Evolutionary conservation across 2,113 vertebrate genomes (phyloP).

Genomic region (Pollachius pollachius): DNA sequence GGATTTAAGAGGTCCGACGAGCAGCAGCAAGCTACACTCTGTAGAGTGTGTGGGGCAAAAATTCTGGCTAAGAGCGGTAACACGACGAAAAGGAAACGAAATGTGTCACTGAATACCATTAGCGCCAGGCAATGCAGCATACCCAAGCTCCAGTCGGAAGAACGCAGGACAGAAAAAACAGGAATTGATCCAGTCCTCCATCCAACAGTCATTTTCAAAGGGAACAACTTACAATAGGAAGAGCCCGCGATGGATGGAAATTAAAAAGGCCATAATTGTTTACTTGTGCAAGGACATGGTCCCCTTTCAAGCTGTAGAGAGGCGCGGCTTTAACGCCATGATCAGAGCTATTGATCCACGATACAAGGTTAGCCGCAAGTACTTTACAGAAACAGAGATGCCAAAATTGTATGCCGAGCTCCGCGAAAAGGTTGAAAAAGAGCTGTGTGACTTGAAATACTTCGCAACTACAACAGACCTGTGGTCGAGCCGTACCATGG

Average conservation of each 20-base stretch:
- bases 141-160: background rate
- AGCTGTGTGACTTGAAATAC: background rate
- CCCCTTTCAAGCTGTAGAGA: background rate
- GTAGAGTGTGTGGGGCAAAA: too few species aligned
- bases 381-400: background rate
- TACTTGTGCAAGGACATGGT: conserved; percentile 5
- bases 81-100: too few species aligned
- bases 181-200: too few species aligned
- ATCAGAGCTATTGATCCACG: conserved; percentile 2
- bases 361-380: background rate
- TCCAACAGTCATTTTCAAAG: too few species aligned
- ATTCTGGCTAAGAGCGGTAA: too few species aligned
- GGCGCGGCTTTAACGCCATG: background rate
- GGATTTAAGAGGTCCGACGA: too few species aligned
- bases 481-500: conserved; percentile 1
- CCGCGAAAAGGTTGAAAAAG: background rate
- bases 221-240: too few species aligned
- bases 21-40: too few species aligned
- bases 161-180: background rate
- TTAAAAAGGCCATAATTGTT: background rate
- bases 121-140: background rate
- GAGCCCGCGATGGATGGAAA: background rate
- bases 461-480: background rate
- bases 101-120: too few species aligned
- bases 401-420: background rate